phyloP scores from a whole-genome alignment of 2,113 vertebrate species.

The Varanus komodoensis region DNA sequence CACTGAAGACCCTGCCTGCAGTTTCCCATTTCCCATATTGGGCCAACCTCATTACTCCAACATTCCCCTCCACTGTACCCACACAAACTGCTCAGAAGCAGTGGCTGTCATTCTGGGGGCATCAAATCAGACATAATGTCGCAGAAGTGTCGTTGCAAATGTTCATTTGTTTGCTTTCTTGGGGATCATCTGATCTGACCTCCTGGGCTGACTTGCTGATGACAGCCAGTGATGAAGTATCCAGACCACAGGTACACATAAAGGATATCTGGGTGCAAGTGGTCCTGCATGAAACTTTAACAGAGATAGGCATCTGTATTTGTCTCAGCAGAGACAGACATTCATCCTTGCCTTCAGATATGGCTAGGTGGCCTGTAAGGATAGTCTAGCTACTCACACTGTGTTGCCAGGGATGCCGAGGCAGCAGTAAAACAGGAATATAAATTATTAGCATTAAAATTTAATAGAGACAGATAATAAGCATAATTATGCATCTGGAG shows the following conservation, averaged over 20 bases:
- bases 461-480: neutral
- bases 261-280: neutral
- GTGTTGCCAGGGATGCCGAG: neutral
- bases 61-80: neutral
- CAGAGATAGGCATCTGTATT: neutral
- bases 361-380: neutral
- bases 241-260: no score
- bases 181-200: neutral
- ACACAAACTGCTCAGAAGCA: neutral
- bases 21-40: no score
- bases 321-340: neutral
- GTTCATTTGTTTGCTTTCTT: no score
- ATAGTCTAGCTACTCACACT: neutral
- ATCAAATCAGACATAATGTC: neutral
- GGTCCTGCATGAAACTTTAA: no score
- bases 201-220: neutral
- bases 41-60: neutral
- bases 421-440: neutral
- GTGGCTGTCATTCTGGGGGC: neutral
- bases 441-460: slow-evolving; percentile 7
- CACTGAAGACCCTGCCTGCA: neutral
- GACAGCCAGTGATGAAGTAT: neutral
- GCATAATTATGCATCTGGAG: slow-evolving; percentile 7
- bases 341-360: neutral
- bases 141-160: no score